A percentile compares a stretch with the other conserved stretches of the same genome.
These are phyloP conservation scores for Leucoraja ocellata DNA, from an alignment of 2,797 vertebrate genomes.

Conservation along the genomic window DNA sequence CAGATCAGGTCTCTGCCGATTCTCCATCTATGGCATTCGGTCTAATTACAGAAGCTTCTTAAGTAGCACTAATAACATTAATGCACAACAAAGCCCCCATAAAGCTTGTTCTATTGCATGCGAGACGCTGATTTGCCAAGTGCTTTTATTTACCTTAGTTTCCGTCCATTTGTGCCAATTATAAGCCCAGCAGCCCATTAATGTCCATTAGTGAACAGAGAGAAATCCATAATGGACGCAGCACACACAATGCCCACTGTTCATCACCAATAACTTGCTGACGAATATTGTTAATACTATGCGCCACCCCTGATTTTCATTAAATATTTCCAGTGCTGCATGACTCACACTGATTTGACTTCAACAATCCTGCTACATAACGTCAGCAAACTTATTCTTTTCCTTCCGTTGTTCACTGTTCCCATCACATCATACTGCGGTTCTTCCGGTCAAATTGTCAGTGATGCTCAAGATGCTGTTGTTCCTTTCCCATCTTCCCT, in stretches of 20 bases:
- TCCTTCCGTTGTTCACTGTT: not conserved
- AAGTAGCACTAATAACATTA: not conserved
- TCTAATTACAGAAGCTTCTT: not conserved
- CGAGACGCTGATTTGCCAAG: not conserved
- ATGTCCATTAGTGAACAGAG: constrained; percentile 15
- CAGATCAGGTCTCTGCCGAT: not conserved
- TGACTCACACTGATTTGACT: not conserved
- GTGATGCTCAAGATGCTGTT: not conserved
- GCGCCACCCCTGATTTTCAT: not conserved
- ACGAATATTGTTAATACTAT: not conserved
- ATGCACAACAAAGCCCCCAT: not conserved
- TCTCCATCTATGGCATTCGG: not conserved
- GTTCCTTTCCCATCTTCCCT: not conserved
- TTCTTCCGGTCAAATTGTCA: not conserved
- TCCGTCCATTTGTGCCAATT: constrained; percentile 32
- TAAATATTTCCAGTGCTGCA: not conserved
- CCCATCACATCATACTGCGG: not conserved
- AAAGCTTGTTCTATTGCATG: not conserved
- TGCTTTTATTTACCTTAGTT: constrained; percentile 12
- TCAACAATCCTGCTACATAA: not conserved
- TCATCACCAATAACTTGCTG: not conserved
- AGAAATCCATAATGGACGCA: not conserved
- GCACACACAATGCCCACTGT: not conserved
- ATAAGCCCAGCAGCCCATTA: not conserved
- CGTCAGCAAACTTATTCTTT: not conserved